Percentiles rank a stretch among this genome's conserved stretches.
Conservation (phyloP, 2,797 vertebrate genomes). For the Hydrophis major region DNA sequence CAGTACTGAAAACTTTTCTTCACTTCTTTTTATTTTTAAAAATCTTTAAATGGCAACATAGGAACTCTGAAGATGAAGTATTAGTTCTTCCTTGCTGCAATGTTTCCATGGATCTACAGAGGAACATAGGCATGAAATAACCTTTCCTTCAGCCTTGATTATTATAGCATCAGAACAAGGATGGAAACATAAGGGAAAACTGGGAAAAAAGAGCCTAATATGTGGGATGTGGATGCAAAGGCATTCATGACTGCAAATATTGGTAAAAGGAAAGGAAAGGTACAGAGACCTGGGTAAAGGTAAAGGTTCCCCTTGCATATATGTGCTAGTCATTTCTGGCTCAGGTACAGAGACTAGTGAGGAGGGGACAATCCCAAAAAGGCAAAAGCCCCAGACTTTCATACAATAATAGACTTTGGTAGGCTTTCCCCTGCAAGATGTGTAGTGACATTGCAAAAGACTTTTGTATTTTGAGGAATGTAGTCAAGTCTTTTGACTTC, state of each 20-base stretch:
- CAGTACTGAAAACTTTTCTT: background rate
- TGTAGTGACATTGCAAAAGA: background rate
- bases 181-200: background rate
- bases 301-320: no score
- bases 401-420: background rate
- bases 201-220: background rate
- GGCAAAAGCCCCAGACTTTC: background rate
- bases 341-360: background rate
- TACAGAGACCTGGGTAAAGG: background rate
- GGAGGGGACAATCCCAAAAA: background rate
- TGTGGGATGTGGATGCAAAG: background rate
- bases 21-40: background rate
- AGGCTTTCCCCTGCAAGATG: background rate
- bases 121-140: background rate
- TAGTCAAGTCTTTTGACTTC: background rate
- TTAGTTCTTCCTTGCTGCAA: background rate
- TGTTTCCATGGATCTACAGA: background rate
- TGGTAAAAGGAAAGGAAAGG: background rate
- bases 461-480: background rate
- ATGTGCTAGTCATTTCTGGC: no score
- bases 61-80: background rate
- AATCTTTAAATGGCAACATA: background rate
- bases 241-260: background rate
- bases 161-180: background rate
- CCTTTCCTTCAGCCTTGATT: background rate